Conservation (phyloP, 2,888 invertebrate genomes). For the Epinotia nisella region DNA sequence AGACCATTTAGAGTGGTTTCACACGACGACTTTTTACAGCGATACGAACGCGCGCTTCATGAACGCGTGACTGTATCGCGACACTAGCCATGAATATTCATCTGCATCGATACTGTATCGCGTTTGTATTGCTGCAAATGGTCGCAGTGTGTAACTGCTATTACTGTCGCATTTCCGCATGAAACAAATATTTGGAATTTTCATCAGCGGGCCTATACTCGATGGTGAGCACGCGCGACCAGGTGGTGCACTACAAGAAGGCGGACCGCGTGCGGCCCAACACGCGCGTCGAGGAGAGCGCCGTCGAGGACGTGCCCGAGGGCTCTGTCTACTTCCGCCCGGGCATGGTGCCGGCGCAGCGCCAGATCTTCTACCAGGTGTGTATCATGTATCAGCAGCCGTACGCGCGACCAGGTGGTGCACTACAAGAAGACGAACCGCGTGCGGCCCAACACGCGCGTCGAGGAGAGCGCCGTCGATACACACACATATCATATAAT, state of each 20-base stretch:
- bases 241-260: constrained; percentile 61
- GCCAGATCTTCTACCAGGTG: constrained; percentile 96
- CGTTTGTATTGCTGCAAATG: no score
- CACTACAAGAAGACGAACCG: constrained; percentile 65
- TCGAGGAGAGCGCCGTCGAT: constrained; percentile 43
- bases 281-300: constrained; percentile 48
- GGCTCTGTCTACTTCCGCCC: constrained; percentile 82
- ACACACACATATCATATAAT: no score
- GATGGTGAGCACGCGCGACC: constrained; percentile 68
- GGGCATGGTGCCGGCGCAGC: constrained; percentile 90
- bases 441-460: constrained; percentile 56
- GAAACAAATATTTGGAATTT: background rate
- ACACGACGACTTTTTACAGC: no score
- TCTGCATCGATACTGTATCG: no score
- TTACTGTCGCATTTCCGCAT: no score
- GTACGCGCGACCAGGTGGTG: constrained; percentile 61
- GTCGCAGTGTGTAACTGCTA: no score
- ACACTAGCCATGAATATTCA: no score
- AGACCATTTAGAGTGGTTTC: no score
- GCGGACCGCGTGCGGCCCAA: constrained; percentile 62
- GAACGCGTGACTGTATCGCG: no score
- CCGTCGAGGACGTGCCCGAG: constrained; percentile 62
- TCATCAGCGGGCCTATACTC: constrained; percentile 67
- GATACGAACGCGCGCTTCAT: no score
- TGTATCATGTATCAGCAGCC: constrained; percentile 59